Evolutionary conservation across 1,140 invertebrate genomes (phyloP), one percentile per base, ranked within the genome.

Genomic region (Caenorhabditis tropicalis): DNA sequence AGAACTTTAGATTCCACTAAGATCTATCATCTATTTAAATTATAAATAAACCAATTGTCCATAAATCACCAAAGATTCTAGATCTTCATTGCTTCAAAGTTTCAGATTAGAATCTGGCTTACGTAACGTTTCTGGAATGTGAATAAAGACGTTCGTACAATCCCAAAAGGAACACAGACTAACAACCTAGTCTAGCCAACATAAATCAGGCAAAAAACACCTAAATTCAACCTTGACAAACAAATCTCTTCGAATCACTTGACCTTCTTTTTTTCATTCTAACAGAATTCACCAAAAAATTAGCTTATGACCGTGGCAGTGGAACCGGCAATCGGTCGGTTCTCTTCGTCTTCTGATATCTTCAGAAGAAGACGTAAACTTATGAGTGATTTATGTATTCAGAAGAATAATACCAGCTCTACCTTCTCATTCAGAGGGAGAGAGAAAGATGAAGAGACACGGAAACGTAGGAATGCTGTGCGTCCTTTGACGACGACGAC

Each of bases 291-390:
- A 27, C 9, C 9, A 24, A 27, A 56, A 2, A 27, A 56, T 56
- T 56, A 56, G 24, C 53, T 51, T 56, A 56, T 56, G 53, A 56
- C 53, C 53, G 53, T 56, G 53, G 29, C 53, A 56, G 53, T 56
- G 53, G 53, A 56, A 56, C 53, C 53, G 53, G 3, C 21, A 27
- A n/a, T 21, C 19, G 48, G 5, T 19, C 15, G 5, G 24, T 10
- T 56, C 53, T 56, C 27, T n/a, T 56, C 53, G 21, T 27, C 6
- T 2, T 27, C 21, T 56, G 0, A n/a, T 27, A 56, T 56, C 27
- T 56, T 56, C 53, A 27, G 53, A 56, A 51, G 39, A 43, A 43
- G 12, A 43, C 39, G 5, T 43, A 12, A 6, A 43, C 12, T 6
- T 6, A 43, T 56, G 53, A 56, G 53, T 56, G 53, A 56, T 56